Base-by-base conservation (phyloP, 2,113 vertebrate species). In the Chaenocephalus aceratus region DNA sequence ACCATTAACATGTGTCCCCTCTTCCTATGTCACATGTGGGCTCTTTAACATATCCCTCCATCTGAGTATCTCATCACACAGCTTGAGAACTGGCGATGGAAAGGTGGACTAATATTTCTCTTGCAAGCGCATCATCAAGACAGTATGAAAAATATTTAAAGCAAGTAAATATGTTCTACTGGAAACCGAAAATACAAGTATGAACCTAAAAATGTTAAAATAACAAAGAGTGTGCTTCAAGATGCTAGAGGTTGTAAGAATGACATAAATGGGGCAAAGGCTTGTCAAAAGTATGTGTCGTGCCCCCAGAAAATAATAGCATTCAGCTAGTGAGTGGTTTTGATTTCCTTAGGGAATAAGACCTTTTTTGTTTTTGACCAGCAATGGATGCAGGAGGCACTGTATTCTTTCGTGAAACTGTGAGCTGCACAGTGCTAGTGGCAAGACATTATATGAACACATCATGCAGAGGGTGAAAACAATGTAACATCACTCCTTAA, bases 391-490 rank as follows among this genome's bases (percentile, higher is more conserved):
- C 56, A 73, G 23, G 63, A 45, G 7, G 46, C 63, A 56, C 23
- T 48, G 59, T 74, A 62, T 73, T 83, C 64, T 59, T 75, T 23
- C 60, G 46, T 70, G 82, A 83, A 74, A 84, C 62, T 51, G 12
- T 74, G 68, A 83, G 68, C 26, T 69, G 68, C 63, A 77, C 70
- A 45, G 26, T 82, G 82, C 76, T n/a, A 77, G 72, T 76, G 79
- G 69, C 80, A 87, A 84, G 57, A 91, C 81, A 85, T 71, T 79
- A 84, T 57, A 83, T 78, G 70, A 83, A 86, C 52, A 85, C 60
- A 88, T 87, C 91, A 86, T 92, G 91, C 92, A 92, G 80, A 69
- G 72, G 72, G 66, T 84, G 75, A 90, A 84, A 87, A 89, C 63
- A 65, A 83, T 41, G 58, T 23, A 68, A 63, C 71, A 52, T 85